phyloP scores from a whole-genome alignment of 2,888 invertebrate genomes.

The Ormyrus pomaceus region DNA sequence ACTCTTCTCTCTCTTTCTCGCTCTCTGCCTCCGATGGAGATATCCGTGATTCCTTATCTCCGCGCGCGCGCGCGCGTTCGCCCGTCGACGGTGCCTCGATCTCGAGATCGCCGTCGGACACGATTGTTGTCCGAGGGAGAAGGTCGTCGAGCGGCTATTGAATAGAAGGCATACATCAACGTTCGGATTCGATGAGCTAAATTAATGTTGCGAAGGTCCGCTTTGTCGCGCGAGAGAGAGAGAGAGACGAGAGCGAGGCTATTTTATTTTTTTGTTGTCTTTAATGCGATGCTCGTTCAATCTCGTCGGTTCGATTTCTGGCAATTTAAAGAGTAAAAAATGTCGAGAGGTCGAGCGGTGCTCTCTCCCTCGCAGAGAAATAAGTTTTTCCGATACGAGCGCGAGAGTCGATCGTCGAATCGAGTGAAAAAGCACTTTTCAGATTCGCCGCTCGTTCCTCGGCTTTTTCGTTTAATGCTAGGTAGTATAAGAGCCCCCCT shows the following conservation, averaged over 20 bases:
- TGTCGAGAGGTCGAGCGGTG: not conserved
- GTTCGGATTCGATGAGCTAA: slow-evolving; percentile 41
- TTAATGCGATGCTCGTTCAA: too few species aligned
- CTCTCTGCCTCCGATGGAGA: slow-evolving; percentile 60
- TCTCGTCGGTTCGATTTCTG: not conserved
- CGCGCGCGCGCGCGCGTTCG: slow-evolving; percentile 49
- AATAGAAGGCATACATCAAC: slow-evolving; percentile 53
- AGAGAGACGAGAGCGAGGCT: not conserved
- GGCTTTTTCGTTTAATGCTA: slow-evolving; percentile 48
- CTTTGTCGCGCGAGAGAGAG: not conserved
- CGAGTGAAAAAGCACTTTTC: slow-evolving; percentile 43
- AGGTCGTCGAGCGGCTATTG: slow-evolving; percentile 47
- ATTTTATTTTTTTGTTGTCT: too few species aligned
- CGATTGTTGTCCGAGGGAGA: slow-evolving; percentile 64
- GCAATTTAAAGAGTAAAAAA: slow-evolving; percentile 24
- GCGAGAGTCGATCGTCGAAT: slow-evolving; percentile 34
- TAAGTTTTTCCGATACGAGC: slow-evolving; percentile 25
- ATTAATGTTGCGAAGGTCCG: slow-evolving; percentile 11
- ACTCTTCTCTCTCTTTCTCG: slow-evolving; percentile 16
- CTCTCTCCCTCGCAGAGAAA: not conserved
- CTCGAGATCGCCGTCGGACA: slow-evolving; percentile 55
- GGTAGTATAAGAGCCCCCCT: slow-evolving; percentile 7
- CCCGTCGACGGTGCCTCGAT: slow-evolving; percentile 34
- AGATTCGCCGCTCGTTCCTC: slow-evolving; percentile 43
- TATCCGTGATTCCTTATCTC: slow-evolving; percentile 71